A percentile compares a stretch with the other conserved stretches of the same genome.
Conservation (phyloP, 2,888 invertebrate species). For the Gymnoscelis rufifasciata region DNA sequence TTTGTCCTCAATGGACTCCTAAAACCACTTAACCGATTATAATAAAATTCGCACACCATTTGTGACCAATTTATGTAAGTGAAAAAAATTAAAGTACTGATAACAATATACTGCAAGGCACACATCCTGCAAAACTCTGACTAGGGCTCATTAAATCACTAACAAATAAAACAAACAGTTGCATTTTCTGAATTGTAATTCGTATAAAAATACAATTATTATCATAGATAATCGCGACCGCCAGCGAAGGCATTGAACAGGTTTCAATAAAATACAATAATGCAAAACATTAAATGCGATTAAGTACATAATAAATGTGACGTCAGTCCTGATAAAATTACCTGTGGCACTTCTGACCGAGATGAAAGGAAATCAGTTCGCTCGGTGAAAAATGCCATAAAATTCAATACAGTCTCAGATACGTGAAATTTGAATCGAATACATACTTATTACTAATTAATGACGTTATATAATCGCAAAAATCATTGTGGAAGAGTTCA, state of each 20-base stretch:
- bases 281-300: constrained; percentile 57
- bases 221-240: constrained; percentile 67
- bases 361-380: background rate
- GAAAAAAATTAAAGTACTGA: no score
- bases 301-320: constrained; percentile 60
- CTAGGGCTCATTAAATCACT: background rate
- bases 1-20: no score
- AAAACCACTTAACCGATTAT: no score
- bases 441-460: no score
- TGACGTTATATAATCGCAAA: no score
- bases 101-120: no score
- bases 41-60: no score
- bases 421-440: constrained; percentile 10
- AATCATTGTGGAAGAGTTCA: no score
- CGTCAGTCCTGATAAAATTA: constrained; percentile 43
- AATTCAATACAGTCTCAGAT: constrained; percentile 23
- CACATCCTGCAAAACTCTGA: no score
- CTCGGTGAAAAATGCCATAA: constrained; percentile 7
- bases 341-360: background rate
- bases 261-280: constrained; percentile 51
- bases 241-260: constrained; percentile 56
- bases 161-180: constrained; percentile 41
- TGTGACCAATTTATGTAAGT: no score
- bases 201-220: constrained; percentile 75
- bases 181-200: constrained; percentile 60